Evolutionary conservation across 2,888 invertebrate genomes (phyloP), one percentile per base, ranked within the genome.

Genomic region (Amblyjoppa proteus): DNA sequence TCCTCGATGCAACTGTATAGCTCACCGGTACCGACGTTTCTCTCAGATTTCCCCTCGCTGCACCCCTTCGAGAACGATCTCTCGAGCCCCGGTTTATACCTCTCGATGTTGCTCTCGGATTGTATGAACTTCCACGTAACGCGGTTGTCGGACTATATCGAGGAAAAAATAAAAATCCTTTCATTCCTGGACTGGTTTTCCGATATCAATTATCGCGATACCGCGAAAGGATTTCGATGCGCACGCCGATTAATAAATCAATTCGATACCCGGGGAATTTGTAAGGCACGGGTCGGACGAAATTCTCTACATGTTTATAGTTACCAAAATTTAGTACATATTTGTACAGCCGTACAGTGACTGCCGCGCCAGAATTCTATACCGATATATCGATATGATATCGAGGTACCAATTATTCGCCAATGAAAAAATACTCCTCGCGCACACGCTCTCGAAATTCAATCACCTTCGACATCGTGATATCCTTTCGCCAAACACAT

Each of bases 1-100:
- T 83, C 74, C 76, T 38, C 58, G 73, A 80, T 85, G 75, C 79
- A 61, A 56, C 61, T 79, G 79, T 84, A 81, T 78, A 87, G 76
- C 76, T 20, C 38, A 73, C 53, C 73, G 56, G 66, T 73, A 45
- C 56, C 58, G 56, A 76, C 69, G 25, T 71, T 79, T 49, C 66
- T 76, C 51, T 11, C 38, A 38, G 66, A 76, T 76, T 51, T 66
- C 66, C 20, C 20, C 51, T 28, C 25, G 74, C 9, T 49, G 51
- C 28, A 20, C 53, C 56, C 66, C 53, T 68, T 53, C 53, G 66
- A 56, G 68, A 76, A 76, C 68, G 76, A 53, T 68, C 53, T 9
- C 76, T 31, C 45, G 20, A 49, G 34, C n/a, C 20, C 25, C 53
- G 3, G 28, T 49, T 31, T n/a, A 20, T 31, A 64, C n/a, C n/a